These are phyloP conservation scores for Mungos mungo DNA, from an alignment of 2,113 vertebrate genomes.

Conservation along the genomic window DNA sequence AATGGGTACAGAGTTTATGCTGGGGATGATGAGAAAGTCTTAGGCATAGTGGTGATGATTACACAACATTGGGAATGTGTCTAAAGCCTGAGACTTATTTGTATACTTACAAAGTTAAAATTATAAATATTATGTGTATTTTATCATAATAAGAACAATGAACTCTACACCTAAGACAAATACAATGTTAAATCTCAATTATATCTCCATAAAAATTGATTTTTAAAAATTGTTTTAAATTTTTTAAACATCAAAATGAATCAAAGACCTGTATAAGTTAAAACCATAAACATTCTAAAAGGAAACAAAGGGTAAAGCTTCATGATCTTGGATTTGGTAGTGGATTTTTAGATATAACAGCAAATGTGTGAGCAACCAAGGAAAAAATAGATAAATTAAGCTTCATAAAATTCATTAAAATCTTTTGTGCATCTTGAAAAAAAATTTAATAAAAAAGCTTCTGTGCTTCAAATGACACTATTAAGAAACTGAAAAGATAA, in stretches of 20 bases:
- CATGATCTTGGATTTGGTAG: not conserved
- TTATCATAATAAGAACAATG: not conserved
- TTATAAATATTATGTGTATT: not conserved
- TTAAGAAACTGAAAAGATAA: not conserved
- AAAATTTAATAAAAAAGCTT: not conserved
- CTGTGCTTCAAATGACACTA: not conserved
- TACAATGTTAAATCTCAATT: not conserved
- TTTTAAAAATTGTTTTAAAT: not conserved
- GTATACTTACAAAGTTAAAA: not conserved
- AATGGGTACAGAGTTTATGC: no score
- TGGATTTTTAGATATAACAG: not conserved
- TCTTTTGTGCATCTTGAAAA: not conserved
- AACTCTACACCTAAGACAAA: not conserved
- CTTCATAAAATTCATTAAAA: not conserved
- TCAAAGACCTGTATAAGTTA: not conserved
- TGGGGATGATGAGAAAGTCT: not conserved
- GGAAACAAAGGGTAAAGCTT: not conserved
- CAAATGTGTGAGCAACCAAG: not conserved
- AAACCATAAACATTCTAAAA: not conserved
- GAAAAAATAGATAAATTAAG: not conserved
- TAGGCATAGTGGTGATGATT: not conserved
- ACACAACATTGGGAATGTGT: not conserved
- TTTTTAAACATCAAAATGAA: not conserved
- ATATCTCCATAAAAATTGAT: not conserved
- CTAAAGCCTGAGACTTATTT: not conserved